Conservation (phyloP, 2,113 vertebrate genomes). For the Callipepla californica region DNA sequence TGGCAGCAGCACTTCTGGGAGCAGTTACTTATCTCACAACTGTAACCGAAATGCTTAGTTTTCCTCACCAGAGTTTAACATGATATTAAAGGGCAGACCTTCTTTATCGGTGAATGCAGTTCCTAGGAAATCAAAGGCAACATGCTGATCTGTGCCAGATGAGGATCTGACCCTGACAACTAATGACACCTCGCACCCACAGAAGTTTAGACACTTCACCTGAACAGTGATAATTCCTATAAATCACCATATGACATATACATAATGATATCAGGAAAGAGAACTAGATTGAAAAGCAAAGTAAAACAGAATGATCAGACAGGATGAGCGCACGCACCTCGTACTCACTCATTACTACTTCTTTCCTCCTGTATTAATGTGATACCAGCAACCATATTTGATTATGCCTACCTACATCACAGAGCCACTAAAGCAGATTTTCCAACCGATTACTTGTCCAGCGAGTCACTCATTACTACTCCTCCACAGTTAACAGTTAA, state of each 20-base stretch:
- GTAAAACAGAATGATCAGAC: neutral
- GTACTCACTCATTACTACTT: neutral
- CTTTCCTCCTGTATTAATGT: neutral
- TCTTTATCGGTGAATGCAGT: neutral
- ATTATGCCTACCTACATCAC: neutral
- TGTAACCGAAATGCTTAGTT: neutral
- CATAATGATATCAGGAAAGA: neutral
- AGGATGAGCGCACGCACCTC: neutral
- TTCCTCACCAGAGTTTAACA: neutral
- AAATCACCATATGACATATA: neutral
- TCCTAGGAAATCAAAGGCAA: neutral
- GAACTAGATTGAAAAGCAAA: neutral
- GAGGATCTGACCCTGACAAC: neutral
- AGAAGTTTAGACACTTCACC: neutral
- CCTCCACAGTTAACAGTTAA: neutral
- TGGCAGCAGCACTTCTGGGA: constrained; percentile 53
- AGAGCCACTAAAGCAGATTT: neutral
- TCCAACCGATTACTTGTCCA: neutral
- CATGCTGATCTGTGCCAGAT: neutral
- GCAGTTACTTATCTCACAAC: constrained; percentile 61
- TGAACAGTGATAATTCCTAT: neutral
- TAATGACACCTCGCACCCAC: neutral
- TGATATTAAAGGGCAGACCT: neutral
- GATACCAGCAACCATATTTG: neutral
- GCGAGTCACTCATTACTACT: neutral